Evolutionary conservation across 1,140 invertebrate species (phyloP), one percentile per base, ranked within the genome.

Genomic region (Musca domestica): DNA sequence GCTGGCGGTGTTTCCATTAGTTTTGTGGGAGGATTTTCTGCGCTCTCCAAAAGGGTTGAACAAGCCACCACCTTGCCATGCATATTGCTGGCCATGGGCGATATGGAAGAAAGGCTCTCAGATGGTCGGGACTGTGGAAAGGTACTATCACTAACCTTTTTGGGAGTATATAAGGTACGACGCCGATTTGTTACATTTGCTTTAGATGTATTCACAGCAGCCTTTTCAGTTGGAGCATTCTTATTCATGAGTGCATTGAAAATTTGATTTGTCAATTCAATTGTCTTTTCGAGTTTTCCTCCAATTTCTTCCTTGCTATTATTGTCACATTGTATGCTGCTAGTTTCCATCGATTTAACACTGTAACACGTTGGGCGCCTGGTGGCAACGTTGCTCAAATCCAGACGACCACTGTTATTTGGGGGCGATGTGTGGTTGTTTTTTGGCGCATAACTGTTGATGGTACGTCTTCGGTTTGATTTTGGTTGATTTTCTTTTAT

Each of bases 81-180:
- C 22, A 22, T 58, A 19, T 23, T 22, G 12, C 23, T 41, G 5
- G 41, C 63, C 0, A 47, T 64, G 41, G 47, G 56, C 25, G 67
- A 52, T 20, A 34, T 34, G n/a, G n/a, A n/a, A 61, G 23, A 56
- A 14, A 56, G 14, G 14, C 27, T n/a, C 10, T 20, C 52, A 17
- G 17, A 27, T 10, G 12, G 23, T 64, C 52, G 30, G 27, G 20
- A 49, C 46, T 49, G 27, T 3, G 56, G 20, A 14, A n/a, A 22
- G 7, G 48, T 23, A 27, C 14, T 23, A 47, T 67, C 66, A 17
- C 56, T 56, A 17, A 58, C 14, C 4, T 17, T 17, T n/a, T 68
- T 47, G 4, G 58, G 56, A 15, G 23, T 63, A 68, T 64, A 68
- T 56, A 68, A 48, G 17, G 67, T 68, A 30, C 67, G 56, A 12